These are phyloP conservation scores for Glyphotaelius pellucidus DNA, from an alignment of 2,888 invertebrate species.

Conservation along the genomic window DNA sequence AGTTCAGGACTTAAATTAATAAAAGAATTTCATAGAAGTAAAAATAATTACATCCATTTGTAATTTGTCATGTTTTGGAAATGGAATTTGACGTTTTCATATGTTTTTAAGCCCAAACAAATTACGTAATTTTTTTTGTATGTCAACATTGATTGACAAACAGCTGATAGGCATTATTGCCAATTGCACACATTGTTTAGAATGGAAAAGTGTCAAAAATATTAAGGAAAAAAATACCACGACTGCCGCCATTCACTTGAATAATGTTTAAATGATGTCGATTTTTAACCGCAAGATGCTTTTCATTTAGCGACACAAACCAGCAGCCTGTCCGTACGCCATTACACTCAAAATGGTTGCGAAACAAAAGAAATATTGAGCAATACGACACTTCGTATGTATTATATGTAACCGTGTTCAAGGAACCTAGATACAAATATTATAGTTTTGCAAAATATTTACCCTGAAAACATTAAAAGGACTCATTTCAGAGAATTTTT, in stretches of 20 bases:
- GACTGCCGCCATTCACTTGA: conserved; percentile 26
- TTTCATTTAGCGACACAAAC: conserved; percentile 41
- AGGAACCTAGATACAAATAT: not conserved
- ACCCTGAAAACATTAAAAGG: conserved; percentile 40
- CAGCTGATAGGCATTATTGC: conserved; percentile 73
- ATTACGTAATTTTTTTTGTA: conserved; percentile 79
- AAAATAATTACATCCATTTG: not conserved
- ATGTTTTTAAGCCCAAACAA: conserved; percentile 69
- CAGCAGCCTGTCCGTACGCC: conserved; percentile 36
- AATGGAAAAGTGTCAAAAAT: conserved; percentile 47
- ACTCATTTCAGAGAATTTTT: not conserved
- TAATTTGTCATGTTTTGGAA: conserved; percentile 41
- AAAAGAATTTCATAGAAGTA: conserved; percentile 67
- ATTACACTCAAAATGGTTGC: conserved; percentile 61
- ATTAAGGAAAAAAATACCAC: conserved; percentile 48
- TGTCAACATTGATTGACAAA: conserved; percentile 79
- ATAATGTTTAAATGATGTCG: conserved; percentile 12
- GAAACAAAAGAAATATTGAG: conserved; percentile 56
- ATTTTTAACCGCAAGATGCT: not conserved
- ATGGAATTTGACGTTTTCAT: conserved; percentile 58
- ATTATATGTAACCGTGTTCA: not conserved
- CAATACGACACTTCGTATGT: not conserved
- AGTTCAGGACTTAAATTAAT: conserved; percentile 67
- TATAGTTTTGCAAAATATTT: not conserved
- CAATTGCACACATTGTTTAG: conserved; percentile 53